Conservation (phyloP, 37 sponge, comb jelly and placozoan species). For the Ephydatia muelleri region DNA sequence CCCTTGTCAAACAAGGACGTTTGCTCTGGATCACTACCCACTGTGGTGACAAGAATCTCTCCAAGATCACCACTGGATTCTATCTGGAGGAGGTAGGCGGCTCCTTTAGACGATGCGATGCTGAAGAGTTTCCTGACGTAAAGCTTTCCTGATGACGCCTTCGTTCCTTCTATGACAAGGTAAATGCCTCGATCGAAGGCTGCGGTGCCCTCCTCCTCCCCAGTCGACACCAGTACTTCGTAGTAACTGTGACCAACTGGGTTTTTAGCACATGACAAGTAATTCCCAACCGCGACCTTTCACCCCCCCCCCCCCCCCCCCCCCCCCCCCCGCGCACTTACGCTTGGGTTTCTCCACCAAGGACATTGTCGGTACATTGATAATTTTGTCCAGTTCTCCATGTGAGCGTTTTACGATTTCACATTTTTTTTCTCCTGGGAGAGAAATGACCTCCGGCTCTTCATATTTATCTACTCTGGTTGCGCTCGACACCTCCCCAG, state of each 20-base stretch:
- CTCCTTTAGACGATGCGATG: not conserved
- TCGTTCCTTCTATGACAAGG: slow-evolving; percentile 20
- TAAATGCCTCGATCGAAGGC: slow-evolving; percentile 7
- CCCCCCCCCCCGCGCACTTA: too few relatives aligned
- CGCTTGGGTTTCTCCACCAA: not conserved
- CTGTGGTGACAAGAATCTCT: slow-evolving; percentile 20
- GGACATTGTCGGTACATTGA: not conserved
- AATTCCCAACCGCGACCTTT: too few relatives aligned
- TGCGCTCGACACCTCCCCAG: not conserved
- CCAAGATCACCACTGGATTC: slow-evolving; percentile 33
- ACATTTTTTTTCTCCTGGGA: not conserved
- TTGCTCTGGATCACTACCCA: slow-evolving; percentile 7
- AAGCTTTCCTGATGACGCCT: not conserved
- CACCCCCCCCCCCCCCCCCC: too few relatives aligned
- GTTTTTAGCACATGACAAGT: too few relatives aligned
- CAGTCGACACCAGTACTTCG: slow-evolving; percentile 31
- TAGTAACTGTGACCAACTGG: slow-evolving; percentile 7
- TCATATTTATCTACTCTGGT: not conserved
- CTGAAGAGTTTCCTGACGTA: not conserved
- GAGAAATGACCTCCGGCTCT: not conserved
- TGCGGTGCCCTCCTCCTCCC: slow-evolving; percentile 13
- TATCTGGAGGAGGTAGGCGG: slow-evolving; percentile 10
- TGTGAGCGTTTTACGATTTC: not conserved
- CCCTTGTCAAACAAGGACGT: not conserved
- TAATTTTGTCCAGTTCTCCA: not conserved